Base-by-base conservation (phyloP, 2,888 invertebrate species). In the Aspidiotus destructor region DNA sequence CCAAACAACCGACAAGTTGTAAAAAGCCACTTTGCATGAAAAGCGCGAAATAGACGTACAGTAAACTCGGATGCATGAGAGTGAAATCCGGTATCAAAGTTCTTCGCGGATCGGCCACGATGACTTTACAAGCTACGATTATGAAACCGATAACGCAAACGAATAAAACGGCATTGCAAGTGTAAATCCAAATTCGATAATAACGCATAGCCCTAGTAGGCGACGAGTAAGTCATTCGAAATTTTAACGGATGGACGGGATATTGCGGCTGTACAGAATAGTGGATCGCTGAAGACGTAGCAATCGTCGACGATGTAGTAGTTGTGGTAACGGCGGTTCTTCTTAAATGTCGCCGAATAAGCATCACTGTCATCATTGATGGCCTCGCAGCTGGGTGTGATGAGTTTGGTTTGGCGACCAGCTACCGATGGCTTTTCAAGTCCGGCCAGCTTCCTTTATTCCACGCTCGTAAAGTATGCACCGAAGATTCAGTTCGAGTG, bases 101-200 rank as follows among this genome's bases (percentile, higher is more conserved):
- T 8, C 87, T 83, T 70, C 86, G 81, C 75, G 86, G 87, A 79
- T 88, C 88, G 70, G 85, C 81, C 69, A 84, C 75, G 69, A 72
- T 70, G 57, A 72, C 71, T 70, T 71, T 72, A 54, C 72, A 72
- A 53, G 74, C 74, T 62, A 75, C 76, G 48, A 79, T 74, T 71
- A 78, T 76, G 73, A 77, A 77, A 55, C 77, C 87, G 73, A 90
- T 80, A 76, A 89, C 88, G 77, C 88, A 88, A 75, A 89, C 85
- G 79, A 91, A 82, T 79, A 92, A 83, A 76, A 89, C 90, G 80
- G 88, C 86, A 82, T 91, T 91, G 85, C 90, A 91, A 78, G 89
- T 88, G 84, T 91, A 91, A 78, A 92, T 91, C 91, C 91, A 91
- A 79, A 91, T 86, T 81, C 90, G 87, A 81, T 89, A 89, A 82